Percentiles rank a stretch among this genome's conserved stretches.
Evolutionary conservation across 2,113 vertebrate genomes (phyloP).

Genomic region (Rattus norvegicus): DNA sequence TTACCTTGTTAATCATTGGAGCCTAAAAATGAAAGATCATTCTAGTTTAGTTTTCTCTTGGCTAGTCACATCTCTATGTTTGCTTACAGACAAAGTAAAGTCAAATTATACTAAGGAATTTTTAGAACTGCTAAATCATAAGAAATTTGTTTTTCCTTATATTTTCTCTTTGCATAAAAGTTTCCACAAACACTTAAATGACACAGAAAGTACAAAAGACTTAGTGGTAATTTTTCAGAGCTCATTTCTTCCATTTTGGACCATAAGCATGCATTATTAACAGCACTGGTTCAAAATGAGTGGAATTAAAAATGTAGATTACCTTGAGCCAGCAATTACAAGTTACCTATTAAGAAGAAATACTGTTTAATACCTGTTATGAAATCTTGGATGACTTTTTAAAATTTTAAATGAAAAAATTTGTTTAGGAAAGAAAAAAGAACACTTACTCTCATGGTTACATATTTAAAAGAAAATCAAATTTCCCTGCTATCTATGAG

Average conservation of each 20-base stretch:
- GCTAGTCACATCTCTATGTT: slow-evolving; percentile 1
- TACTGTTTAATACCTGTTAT: slow-evolving; percentile 47
- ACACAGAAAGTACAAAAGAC: slow-evolving; percentile 21
- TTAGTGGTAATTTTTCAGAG: slow-evolving; percentile 54
- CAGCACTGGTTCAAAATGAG: slow-evolving; percentile 52
- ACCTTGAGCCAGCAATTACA: not conserved
- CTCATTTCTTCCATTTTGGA: slow-evolving; percentile 54
- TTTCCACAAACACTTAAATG: not conserved
- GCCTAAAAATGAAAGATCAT: slow-evolving; percentile 17
- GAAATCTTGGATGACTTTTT: not conserved
- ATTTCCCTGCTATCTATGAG: not conserved
- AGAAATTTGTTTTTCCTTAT: not conserved
- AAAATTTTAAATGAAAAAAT: slow-evolving; percentile 55
- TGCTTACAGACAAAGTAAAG: slow-evolving; percentile 33
- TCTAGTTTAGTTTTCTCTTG: slow-evolving; percentile 20
- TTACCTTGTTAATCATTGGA: not conserved
- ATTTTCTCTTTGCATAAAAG: not conserved
- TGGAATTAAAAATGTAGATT: slow-evolving; percentile 63
- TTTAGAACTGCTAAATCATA: not conserved
- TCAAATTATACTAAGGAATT: not conserved
- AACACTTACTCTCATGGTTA: slow-evolving; percentile 6
- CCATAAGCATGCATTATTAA: slow-evolving; percentile 24
- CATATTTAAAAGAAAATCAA: slow-evolving; percentile 24
- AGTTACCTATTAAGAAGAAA: slow-evolving; percentile 36
- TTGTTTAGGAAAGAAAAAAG: not conserved